Conservation (phyloP, 2,888 invertebrate genomes). For the Pseudococcus longispinus region DNA sequence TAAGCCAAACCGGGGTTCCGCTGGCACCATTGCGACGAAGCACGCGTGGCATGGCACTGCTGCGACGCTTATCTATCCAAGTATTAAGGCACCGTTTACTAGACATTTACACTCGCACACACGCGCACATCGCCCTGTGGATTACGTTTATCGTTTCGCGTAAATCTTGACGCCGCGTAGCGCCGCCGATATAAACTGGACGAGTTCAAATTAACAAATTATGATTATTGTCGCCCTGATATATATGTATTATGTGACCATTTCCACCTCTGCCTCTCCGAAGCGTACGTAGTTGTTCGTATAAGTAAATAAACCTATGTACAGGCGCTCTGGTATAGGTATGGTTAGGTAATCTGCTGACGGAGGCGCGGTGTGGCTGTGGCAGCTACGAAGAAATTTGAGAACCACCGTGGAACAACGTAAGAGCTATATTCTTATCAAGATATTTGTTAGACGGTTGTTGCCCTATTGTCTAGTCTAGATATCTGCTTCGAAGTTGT, state of each 20-base stretch:
- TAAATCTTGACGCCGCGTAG: not conserved
- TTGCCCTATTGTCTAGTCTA: conserved; percentile 25
- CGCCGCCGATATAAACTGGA: not conserved
- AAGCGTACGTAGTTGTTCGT: too few species aligned
- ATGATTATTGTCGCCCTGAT: not conserved
- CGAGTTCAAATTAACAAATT: conserved; percentile 9
- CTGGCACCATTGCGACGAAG: not conserved
- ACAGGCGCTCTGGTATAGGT: not conserved
- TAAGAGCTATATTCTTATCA: conserved; percentile 23
- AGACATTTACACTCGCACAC: not conserved
- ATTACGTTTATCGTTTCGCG: not conserved
- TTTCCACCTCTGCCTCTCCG: too few species aligned
- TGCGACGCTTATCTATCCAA: not conserved
- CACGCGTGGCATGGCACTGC: not conserved
- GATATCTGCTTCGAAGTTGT: conserved; percentile 24
- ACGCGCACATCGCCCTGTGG: not conserved
- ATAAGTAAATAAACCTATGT: too few species aligned
- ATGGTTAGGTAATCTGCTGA: not conserved
- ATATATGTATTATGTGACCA: not conserved
- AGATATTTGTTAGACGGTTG: conserved; percentile 35
- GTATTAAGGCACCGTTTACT: not conserved
- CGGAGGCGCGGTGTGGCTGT: not conserved
- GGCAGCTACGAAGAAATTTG: conserved; percentile 7
- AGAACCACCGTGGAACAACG: conserved; percentile 5
- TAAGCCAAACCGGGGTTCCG: not conserved